These are phyloP conservation scores for Amyelois transitella DNA, from an alignment of 1,140 invertebrate species.

Conservation along the genomic window DNA sequence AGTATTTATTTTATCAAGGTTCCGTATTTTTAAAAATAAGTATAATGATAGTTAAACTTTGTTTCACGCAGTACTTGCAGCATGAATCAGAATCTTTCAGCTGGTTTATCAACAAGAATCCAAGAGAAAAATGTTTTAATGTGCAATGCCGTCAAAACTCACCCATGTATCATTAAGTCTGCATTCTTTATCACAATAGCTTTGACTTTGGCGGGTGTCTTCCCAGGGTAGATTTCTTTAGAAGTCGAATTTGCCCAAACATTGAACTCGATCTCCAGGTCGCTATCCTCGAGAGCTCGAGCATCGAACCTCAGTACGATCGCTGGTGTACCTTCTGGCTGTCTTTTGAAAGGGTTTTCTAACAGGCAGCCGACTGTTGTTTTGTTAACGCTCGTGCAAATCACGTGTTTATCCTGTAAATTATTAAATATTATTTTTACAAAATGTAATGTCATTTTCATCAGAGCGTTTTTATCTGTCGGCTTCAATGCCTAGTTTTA, in stretches of 20 bases:
- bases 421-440: neutral
- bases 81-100: no score
- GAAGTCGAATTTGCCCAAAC: conserved; percentile 93
- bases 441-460: no score
- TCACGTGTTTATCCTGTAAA: conserved; percentile 75
- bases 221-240: conserved; percentile 77
- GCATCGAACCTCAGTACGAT: conserved; percentile 88
- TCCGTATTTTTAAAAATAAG: no score
- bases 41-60: no score
- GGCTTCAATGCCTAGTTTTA: no score
- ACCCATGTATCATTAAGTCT: conserved; percentile 88
- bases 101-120: no score
- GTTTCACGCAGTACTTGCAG: no score
- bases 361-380: conserved; percentile 86
- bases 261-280: conserved; percentile 80
- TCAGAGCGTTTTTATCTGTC: no score
- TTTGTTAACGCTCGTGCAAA: conserved; percentile 83
- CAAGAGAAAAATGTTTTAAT: neutral
- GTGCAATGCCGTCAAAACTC: conserved; percentile 26
- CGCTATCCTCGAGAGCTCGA: conserved; percentile 80
- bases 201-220: conserved; percentile 71
- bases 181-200: conserved; percentile 87
- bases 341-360: conserved; percentile 91
- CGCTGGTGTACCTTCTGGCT: conserved; percentile 69
- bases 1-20: no score